Conservation (phyloP, 2,888 invertebrate genomes). For the Gymnosoma rotundatum region DNA sequence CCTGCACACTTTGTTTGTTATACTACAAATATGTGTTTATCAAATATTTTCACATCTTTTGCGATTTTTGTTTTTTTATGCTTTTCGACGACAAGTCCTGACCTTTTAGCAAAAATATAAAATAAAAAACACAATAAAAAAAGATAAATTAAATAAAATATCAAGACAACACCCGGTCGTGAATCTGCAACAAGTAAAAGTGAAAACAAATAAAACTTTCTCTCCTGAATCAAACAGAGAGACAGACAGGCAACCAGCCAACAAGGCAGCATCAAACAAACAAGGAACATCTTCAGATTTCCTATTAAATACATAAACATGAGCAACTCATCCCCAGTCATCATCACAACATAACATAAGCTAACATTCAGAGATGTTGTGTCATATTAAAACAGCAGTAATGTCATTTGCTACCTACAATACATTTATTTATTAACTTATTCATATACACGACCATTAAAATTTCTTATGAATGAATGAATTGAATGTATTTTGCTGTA, state of each 20-base stretch:
- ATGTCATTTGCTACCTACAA: conserved; percentile 35
- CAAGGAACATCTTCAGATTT: conserved; percentile 72
- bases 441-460: conserved; percentile 6
- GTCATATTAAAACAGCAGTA: conserved; percentile 55
- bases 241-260: neutral
- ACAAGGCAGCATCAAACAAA: conserved; percentile 30
- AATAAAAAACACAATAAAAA: conserved; percentile 3
- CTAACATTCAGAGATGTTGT: conserved; percentile 51
- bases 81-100: conserved; percentile 65
- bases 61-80: conserved; percentile 8
- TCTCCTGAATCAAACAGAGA: conserved; percentile 51
- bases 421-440: conserved; percentile 13
- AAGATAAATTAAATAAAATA: conserved; percentile 50
- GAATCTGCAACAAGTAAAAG: conserved; percentile 61
- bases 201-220: conserved; percentile 69
- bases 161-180: conserved; percentile 67
- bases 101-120: conserved; percentile 64
- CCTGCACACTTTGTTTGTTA: conserved; percentile 16
- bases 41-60: conserved; percentile 26
- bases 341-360: conserved; percentile 15
- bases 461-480: conserved; percentile 31
- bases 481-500: conserved; percentile 33
- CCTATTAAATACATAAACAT: conserved; percentile 62
- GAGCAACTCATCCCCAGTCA: conserved; percentile 39
- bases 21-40: conserved; percentile 38